Base-by-base conservation (phyloP, 1,140 invertebrate genomes). In the Delia radicum region DNA sequence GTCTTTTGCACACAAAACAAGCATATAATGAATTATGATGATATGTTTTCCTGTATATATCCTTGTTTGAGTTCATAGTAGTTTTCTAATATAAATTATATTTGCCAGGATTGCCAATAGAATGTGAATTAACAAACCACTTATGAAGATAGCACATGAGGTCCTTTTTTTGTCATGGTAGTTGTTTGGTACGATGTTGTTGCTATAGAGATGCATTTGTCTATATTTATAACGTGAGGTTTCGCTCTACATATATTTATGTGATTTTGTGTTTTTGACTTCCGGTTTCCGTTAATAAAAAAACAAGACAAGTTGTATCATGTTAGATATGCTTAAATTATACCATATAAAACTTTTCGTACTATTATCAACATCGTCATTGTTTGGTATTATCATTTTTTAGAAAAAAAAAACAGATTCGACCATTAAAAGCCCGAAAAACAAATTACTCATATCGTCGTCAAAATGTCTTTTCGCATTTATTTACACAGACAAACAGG, bases 391-490 rank as follows among this genome's bases (percentile, higher is more conserved):
- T 0, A 5, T 42, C n/a, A 15, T 42, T 42, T n/a, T 42, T 15
- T 21, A 55, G 21, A 55, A n/a, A 21, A 69, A 12, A 33, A 33
- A 26, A 69, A 61, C 61, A 55, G 42, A 72, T 48, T 75, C 72
- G 74, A 75, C 74, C 74, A 55, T 75, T 75, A 75, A 69, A 75
- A 55, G 74, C 67, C 74, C 71, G 65, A 75, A 75, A 37, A 75
- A 71, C 74, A 72, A 75, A 75, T 75, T 75, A 75, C 74, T 75
- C 74, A 75, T 75, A 75, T 75, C 48, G 67, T 75, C 65, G 74
- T 71, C 63, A 72, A 71, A 75, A 75, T 75, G 67, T 75, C 67
- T 31, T 74, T 74, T 26, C 26, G 73, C 67, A 75, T 75, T 48
- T 18, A 72, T 18, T 29, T 18, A 63, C n/a, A n/a, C n/a, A n/a